These are phyloP conservation scores for Drosophila insularis DNA, from an alignment of 1,140 invertebrate species.

Conservation along the genomic window DNA sequence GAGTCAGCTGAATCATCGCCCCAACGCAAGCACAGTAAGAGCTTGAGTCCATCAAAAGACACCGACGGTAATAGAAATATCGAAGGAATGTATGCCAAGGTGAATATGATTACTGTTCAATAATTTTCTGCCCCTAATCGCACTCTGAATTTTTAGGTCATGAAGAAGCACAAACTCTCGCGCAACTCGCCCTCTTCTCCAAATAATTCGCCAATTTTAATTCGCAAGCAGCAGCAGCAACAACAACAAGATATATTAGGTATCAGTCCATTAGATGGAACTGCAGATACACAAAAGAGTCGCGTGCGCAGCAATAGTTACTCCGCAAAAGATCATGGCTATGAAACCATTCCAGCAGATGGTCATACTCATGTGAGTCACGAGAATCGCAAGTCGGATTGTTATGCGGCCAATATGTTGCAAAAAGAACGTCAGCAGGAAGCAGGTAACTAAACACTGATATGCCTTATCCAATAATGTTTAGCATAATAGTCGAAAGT, in stretches of 20 bases:
- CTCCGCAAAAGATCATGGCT: constrained; percentile 84
- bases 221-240: constrained; percentile 78
- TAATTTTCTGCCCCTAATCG: background rate
- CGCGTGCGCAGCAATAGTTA: constrained; percentile 75
- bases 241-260: constrained; percentile 71
- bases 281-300: constrained; percentile 74
- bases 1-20: constrained; percentile 61
- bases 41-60: constrained; percentile 85
- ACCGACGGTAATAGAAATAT: constrained; percentile 88
- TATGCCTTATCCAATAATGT: background rate
- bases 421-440: constrained; percentile 74
- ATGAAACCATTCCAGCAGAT: constrained; percentile 85
- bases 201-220: constrained; percentile 76
- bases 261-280: constrained; percentile 64
- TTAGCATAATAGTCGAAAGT: background rate
- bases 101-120: constrained; percentile 64
- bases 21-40: constrained; percentile 82
- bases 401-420: constrained; percentile 72
- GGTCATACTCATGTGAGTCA: constrained; percentile 51
- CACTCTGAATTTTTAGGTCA: constrained; percentile 51
- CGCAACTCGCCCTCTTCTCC: constrained; percentile 66
- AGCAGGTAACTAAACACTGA: constrained; percentile 43
- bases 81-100: constrained; percentile 95
- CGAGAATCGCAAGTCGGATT: constrained; percentile 82
- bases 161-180: constrained; percentile 81